Evolutionary conservation across 1,140 invertebrate genomes (phyloP), one percentile per base, ranked within the genome.

Genomic region (Sogatella furcifera): DNA sequence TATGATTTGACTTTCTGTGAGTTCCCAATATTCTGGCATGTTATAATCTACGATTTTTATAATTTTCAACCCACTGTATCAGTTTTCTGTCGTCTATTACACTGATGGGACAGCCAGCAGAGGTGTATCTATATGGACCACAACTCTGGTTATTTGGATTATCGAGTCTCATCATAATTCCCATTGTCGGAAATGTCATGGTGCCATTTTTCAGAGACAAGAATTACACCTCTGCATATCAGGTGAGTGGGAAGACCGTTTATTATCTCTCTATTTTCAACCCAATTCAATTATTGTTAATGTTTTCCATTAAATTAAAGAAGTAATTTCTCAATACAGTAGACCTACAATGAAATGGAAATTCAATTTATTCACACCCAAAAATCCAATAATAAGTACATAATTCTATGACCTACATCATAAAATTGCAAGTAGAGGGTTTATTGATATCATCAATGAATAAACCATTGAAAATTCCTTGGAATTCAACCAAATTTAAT

Each of bases 81-180:
- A 79, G 76, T 54, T 82, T 82, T 66, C 74, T 81, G 70, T 82
- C 80, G 0, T 79, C 80, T 46, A 79, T 82, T 52, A 80, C 80
- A 0, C 64, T 83, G 28, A 74, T 83, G 14, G 81, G 81, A 1
- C 78, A 76, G 24, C 80, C 81, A 11, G 76, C 79, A 0, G 80
- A 83, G 66, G 74, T 80, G 11, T 82, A 82, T 52, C 64, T 67
- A 28, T 77, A 69, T 61, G 78, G 78, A 8, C 70, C 74, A 6
- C 69, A 76, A 55, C 72, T 77, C 60, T 73, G 71, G 69, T 59
- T 75, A 14, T 74, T 77, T 41, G 70, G 71, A 3, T 60, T 76
- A 5, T 66, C 71, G 5, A 73, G 69, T 54, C 69, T 78, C 31
- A 52, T 81, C 5, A 72, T 75, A 5, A 73, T 80, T 43, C 71